Evolutionary conservation across 2,113 vertebrate genomes (phyloP), one percentile per base, ranked within the genome.

Genomic region (Sula dactylatra): DNA sequence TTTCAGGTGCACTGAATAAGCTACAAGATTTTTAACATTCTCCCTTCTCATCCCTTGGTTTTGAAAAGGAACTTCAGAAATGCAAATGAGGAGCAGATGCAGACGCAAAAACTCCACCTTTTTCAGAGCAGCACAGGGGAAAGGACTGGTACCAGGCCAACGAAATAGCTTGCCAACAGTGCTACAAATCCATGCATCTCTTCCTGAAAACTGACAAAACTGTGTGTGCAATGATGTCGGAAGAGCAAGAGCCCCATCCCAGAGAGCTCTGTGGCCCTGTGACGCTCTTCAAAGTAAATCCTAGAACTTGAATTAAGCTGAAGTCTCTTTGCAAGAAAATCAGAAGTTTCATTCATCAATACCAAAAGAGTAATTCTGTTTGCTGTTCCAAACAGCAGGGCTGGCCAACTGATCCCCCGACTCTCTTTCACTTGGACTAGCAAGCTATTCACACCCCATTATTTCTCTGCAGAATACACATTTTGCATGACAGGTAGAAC

Each of bases 11-110:
- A 21, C 59, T 52, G 52, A 92, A 52, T 34, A 91, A 92, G 19
- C 34, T 4, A 36, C 12, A 87, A 78, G 66, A 29, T 76, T 95
- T 86, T 86, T 77, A 89, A 91, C 58, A 61, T n/a, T 70, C 45
- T 62, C 49, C 58, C 61, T 94, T 34, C 52, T 94, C 29, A 84
- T 81, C 36, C 32, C 25, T 79, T 74, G 64, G 74, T 72, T 93
- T 92, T 86, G 82, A 95, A 94, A 95, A 93, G 13, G 6, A 92
- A 69, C 50, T 84, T 91, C 78, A 88, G 94, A 93, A 93, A 90
- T 86, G 82, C 42, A 88, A 84, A 94, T 92, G 29, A 61, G 79
- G 26, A 93, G 71, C 64, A 91, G 11, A 70, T 40, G 78, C 38
- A 94, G 54, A 49, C 6, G 0, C 73, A 89, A 80, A 97, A 95